A percentile compares a stretch with the other conserved stretches of the same genome.
phyloP scores from a whole-genome alignment of 2,113 vertebrate species.

The Neofelis nebulosa region DNA sequence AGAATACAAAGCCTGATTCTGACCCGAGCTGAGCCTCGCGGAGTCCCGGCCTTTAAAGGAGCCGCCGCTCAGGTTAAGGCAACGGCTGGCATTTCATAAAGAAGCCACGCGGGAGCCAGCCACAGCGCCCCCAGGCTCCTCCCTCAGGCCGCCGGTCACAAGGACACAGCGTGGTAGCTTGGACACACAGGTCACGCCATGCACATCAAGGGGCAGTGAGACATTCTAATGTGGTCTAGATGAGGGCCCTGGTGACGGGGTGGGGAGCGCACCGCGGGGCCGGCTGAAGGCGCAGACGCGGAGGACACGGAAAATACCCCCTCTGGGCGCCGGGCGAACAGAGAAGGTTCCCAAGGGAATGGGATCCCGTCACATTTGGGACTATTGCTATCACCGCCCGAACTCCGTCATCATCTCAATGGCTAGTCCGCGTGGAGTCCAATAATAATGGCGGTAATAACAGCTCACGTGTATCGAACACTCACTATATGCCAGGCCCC shows the following conservation, averaged over 20 bases:
- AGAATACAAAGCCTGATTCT: background rate
- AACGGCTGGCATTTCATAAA: background rate
- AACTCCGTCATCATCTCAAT: background rate
- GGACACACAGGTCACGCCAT: background rate
- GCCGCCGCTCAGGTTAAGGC: accelerated
- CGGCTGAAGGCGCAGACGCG: background rate
- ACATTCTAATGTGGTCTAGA: no score
- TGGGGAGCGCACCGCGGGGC: background rate
- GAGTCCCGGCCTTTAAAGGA: background rate
- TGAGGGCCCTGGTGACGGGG: background rate
- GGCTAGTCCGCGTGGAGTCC: background rate
- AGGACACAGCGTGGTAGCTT: background rate
- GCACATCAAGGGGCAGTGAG: no score
- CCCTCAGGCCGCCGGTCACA: background rate
- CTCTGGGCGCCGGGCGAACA: accelerated
- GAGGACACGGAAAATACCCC: background rate
- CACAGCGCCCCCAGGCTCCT: background rate
- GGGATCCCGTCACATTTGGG: background rate
- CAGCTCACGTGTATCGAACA: accelerated
- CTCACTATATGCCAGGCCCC: accelerated
- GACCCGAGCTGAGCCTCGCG: accelerated
- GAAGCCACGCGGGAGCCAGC: background rate
- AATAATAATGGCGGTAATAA: accelerated
- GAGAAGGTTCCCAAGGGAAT: background rate
- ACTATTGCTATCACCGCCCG: background rate